Percentiles rank a stretch among this genome's conserved stretches.
These are phyloP conservation scores for Danio jaintianensis DNA, from an alignment of 2,797 vertebrate species.

Conservation along the genomic window DNA sequence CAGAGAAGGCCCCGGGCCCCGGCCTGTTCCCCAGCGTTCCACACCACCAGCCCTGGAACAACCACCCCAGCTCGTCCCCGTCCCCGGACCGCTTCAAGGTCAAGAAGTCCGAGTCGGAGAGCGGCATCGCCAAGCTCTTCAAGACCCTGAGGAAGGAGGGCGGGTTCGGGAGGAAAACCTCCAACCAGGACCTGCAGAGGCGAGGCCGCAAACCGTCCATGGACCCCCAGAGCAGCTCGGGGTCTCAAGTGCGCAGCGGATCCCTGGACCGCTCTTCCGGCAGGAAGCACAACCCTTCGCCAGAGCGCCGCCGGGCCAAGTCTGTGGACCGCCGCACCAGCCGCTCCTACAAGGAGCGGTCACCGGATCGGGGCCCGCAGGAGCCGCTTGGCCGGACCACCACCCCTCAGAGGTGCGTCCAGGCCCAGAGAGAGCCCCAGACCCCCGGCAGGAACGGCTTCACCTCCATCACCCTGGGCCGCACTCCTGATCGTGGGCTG, in stretches of 20 bases:
- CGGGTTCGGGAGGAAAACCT: constrained; percentile 81
- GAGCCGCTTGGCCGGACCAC: constrained; percentile 48
- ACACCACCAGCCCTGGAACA: constrained; percentile 86
- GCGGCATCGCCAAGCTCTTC: constrained; percentile 82
- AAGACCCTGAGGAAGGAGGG: constrained; percentile 82
- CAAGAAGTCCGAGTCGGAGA: constrained; percentile 84
- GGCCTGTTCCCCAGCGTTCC: constrained; percentile 78
- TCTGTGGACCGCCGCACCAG: constrained; percentile 82
- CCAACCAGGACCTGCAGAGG: constrained; percentile 76
- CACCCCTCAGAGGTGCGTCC: constrained; percentile 75
- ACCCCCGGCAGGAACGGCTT: constrained; percentile 64
- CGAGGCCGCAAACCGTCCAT: constrained; percentile 76
- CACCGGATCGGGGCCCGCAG: constrained; percentile 80
- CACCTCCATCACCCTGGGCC: constrained; percentile 69
- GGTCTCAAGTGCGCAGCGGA: constrained; percentile 78
- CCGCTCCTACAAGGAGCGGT: constrained; percentile 82
- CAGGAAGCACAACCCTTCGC: constrained; percentile 80
- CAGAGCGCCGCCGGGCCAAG: constrained; percentile 84
- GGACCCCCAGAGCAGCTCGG: constrained; percentile 72
- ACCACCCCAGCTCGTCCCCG: constrained; percentile 80
- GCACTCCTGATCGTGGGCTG: constrained; percentile 79
- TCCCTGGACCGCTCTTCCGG: constrained; percentile 90
- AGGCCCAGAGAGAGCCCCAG: constrained; percentile 71
- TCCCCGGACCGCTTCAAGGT: constrained; percentile 81
- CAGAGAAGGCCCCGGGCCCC: constrained; percentile 80